These are phyloP conservation scores for Gallinago media DNA, from an alignment of 2,113 vertebrate genomes.

Conservation along the genomic window DNA sequence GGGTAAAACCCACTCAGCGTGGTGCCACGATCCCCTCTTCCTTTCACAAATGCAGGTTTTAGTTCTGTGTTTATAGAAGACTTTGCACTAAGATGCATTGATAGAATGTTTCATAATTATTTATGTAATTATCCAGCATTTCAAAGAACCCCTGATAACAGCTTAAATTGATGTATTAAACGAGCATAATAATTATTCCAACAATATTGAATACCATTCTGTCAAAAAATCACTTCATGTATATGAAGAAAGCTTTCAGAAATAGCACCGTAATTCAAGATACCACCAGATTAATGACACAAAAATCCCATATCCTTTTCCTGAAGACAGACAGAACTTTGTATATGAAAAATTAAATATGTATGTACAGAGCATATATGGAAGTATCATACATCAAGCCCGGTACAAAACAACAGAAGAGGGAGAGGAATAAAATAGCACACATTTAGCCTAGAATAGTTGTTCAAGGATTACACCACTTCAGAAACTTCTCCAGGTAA, in stretches of 20 bases:
- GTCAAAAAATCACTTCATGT: slow-evolving; percentile 64
- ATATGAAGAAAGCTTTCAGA: slow-evolving; percentile 60
- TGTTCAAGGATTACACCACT: not conserved
- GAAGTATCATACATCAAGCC: slow-evolving; percentile 56
- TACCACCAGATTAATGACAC: slow-evolving; percentile 45
- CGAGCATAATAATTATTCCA: slow-evolving; percentile 70
- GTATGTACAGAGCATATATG: slow-evolving; percentile 8
- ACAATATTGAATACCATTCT: slow-evolving; percentile 68
- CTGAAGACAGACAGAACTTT: slow-evolving; percentile 63
- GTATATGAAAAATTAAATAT: slow-evolving; percentile 40
- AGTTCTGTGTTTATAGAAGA: slow-evolving; percentile 34
- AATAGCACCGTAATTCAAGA: slow-evolving; percentile 66
- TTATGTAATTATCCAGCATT: slow-evolving; percentile 76
- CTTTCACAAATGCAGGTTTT: slow-evolving; percentile 24
- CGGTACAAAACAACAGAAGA: not conserved
- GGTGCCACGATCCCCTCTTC: not conserved
- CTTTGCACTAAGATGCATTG: slow-evolving; percentile 24
- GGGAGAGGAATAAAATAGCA: not conserved
- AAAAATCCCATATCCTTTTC: slow-evolving; percentile 36
- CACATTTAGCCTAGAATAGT: not conserved
- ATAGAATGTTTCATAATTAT: slow-evolving; percentile 71
- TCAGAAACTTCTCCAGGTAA: not conserved
- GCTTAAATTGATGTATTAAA: slow-evolving; percentile 75
- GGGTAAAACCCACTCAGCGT: accelerated
- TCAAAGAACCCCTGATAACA: slow-evolving; percentile 65